phyloP scores from a whole-genome alignment of 2,888 invertebrate genomes.

The Callyntrura guangdongensis region DNA sequence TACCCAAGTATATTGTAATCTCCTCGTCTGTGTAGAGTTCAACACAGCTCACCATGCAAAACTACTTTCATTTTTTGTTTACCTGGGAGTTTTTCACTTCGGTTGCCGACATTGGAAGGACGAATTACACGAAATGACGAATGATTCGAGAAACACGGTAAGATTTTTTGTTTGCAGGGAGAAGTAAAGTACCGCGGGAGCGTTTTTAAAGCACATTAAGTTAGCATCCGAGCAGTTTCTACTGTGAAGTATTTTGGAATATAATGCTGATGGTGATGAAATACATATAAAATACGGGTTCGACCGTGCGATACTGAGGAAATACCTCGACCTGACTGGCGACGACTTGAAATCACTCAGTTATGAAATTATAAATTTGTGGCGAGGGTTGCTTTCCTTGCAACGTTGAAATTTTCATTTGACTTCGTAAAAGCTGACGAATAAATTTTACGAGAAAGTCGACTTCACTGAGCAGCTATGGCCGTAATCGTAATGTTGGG shows the following conservation, averaged over 20 bases:
- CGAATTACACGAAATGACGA: not conserved
- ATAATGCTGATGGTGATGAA: constrained; percentile 32
- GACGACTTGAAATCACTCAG: constrained; percentile 52
- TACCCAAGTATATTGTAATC: too few relatives aligned
- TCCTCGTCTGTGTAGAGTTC: too few relatives aligned
- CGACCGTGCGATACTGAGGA: not conserved
- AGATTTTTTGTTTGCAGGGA: not conserved
- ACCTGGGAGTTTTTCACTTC: not conserved
- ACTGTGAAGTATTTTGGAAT: not conserved
- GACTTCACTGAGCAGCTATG: not conserved
- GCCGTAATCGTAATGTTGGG: too few relatives aligned
- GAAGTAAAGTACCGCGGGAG: not conserved
- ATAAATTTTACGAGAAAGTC: constrained; percentile 1
- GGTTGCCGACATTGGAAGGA: not conserved
- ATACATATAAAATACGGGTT: not conserved
- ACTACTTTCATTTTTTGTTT: too few relatives aligned
- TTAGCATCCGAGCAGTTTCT: not conserved
- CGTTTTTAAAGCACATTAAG: not conserved
- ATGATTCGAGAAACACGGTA: not conserved
- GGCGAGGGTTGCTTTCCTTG: constrained; percentile 45
- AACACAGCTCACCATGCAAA: too few relatives aligned
- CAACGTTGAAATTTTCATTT: constrained; percentile 42
- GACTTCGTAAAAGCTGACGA: not conserved
- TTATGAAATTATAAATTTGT: constrained; percentile 70
- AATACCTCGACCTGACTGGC: not conserved